phyloP scores from a whole-genome alignment of 1,140 invertebrate genomes.

The Charaxes varanes region DNA sequence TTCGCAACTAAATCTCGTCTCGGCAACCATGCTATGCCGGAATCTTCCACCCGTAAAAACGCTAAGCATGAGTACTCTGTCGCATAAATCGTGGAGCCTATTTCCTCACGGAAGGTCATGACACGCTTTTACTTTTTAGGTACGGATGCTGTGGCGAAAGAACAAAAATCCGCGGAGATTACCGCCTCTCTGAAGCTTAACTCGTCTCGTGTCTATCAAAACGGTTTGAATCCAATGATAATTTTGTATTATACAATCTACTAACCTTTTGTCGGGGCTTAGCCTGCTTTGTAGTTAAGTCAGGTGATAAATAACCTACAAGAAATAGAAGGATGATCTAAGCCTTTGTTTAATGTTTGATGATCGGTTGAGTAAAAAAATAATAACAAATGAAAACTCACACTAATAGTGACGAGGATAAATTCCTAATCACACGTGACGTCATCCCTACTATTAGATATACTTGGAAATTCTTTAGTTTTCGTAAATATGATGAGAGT shows the following conservation, averaged over 20 bases:
- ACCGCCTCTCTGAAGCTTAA: conserved; percentile 18
- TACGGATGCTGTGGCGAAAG: conserved; percentile 31
- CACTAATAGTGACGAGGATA: too few species aligned
- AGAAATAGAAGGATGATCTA: too few species aligned
- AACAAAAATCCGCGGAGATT: conserved; percentile 34
- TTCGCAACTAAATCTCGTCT: too few species aligned
- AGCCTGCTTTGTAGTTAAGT: neutral
- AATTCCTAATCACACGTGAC: too few species aligned
- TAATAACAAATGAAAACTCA: too few species aligned
- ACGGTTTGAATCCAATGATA: conserved; percentile 4
- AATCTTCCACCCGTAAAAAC: conserved; percentile 20
- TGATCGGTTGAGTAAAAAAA: too few species aligned
- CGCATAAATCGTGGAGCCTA: conserved; percentile 31
- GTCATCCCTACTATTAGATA: too few species aligned
- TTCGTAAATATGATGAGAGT: too few species aligned
- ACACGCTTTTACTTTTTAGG: conserved; percentile 48
- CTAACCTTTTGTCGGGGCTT: neutral
- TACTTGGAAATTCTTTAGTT: too few species aligned
- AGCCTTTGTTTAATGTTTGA: too few species aligned
- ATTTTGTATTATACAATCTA: neutral
- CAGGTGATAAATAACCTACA: neutral
- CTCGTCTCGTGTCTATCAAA: conserved; percentile 8
- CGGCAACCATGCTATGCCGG: too few species aligned
- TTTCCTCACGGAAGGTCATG: conserved; percentile 28
- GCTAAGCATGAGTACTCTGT: conserved; percentile 24